These are phyloP conservation scores for Diarsia brunnea DNA, from an alignment of 2,888 invertebrate species.

Conservation along the genomic window DNA sequence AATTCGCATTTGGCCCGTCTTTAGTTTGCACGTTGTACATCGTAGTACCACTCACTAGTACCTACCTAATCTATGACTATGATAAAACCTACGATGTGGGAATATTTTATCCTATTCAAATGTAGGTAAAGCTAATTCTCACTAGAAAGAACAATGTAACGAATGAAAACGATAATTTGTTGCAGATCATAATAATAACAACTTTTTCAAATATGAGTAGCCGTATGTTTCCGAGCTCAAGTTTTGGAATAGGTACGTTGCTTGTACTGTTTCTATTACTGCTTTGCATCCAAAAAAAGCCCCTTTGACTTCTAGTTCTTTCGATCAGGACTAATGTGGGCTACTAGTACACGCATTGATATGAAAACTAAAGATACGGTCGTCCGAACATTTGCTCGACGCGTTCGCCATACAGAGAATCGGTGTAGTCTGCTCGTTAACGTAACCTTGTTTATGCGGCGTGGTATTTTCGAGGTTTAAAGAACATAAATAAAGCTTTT, in stretches of 20 bases:
- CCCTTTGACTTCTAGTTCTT: background rate
- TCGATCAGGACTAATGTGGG: background rate
- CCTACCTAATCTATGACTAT: background rate
- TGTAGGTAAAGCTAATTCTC: slow-evolving; percentile 4
- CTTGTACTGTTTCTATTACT: background rate
- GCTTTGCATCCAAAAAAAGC: background rate
- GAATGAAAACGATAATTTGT: background rate
- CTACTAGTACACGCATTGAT: no score
- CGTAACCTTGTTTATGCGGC: no score
- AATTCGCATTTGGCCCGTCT: background rate
- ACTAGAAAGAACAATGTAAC: background rate
- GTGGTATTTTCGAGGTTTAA: no score
- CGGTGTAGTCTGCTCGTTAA: no score
- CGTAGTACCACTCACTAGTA: no score
- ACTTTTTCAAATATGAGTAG: background rate
- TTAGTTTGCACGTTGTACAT: background rate
- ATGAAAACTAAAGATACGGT: no score
- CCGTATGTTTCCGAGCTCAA: background rate
- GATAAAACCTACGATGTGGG: background rate
- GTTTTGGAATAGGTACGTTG: background rate
- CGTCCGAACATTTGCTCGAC: no score
- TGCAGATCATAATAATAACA: slow-evolving; percentile 11
- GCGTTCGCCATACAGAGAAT: no score
- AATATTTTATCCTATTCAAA: slow-evolving; percentile 3
- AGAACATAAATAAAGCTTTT: no score